These are phyloP conservation scores for Ridgeia piscesae DNA, from an alignment of 1,140 invertebrate genomes.

Conservation along the genomic window DNA sequence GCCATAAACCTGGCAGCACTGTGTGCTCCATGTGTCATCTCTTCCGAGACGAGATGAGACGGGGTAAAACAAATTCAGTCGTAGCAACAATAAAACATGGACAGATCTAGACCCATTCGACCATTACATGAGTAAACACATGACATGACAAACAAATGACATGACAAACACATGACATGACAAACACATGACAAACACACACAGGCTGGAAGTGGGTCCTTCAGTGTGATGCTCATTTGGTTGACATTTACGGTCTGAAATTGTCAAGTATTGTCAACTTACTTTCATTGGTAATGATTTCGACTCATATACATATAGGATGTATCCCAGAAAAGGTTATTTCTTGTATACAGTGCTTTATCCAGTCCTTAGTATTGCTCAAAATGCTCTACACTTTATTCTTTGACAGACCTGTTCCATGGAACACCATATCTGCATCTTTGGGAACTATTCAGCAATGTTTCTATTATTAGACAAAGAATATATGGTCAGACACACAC, in stretches of 20 bases:
- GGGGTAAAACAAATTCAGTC: background rate
- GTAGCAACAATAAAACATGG: background rate
- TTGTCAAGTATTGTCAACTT: background rate
- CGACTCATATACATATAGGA: background rate
- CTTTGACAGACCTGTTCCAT: no score
- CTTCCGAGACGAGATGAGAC: no score
- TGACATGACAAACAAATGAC: no score
- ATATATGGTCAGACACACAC: no score
- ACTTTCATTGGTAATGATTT: background rate
- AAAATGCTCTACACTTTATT: no score
- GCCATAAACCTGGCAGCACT: background rate
- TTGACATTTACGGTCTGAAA: background rate
- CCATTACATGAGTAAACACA: background rate
- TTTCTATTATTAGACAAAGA: no score
- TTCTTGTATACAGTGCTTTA: no score
- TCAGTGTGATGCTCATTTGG: background rate
- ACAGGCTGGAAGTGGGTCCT: background rate
- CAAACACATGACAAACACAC: background rate
- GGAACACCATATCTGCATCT: no score
- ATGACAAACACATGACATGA: no score
- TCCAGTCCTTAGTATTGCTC: no score
- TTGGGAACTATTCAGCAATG: no score
- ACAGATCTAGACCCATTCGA: background rate
- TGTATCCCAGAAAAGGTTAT: background rate
- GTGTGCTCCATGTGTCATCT: background rate